Conservation (phyloP, 2,797 vertebrate species). For the Capromys pilorides region DNA sequence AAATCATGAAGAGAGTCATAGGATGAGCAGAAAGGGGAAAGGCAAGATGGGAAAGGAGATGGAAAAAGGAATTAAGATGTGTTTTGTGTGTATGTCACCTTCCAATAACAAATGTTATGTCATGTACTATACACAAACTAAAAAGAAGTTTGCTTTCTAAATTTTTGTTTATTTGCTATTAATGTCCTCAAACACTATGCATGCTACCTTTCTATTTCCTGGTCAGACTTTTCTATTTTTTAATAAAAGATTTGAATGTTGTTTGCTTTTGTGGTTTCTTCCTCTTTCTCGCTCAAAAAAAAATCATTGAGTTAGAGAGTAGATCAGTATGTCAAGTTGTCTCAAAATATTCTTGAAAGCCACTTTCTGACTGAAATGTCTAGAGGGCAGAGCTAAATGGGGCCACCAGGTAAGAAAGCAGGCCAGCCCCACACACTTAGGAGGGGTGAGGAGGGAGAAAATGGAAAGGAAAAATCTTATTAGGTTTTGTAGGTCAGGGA, state of each 20-base stretch:
- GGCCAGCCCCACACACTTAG: slow-evolving; percentile 22
- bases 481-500: slow-evolving; percentile 83
- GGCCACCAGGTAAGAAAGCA: slow-evolving; percentile 76
- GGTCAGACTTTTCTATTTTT: slow-evolving; percentile 41
- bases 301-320: slow-evolving; percentile 66
- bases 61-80: not conserved
- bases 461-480: slow-evolving; percentile 76
- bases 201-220: slow-evolving; percentile 43
- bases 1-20: not conserved
- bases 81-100: not conserved
- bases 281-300: slow-evolving; percentile 25
- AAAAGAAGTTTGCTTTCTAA: not conserved
- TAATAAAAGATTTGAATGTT: slow-evolving; percentile 57
- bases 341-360: slow-evolving; percentile 73
- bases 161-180: not conserved
- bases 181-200: not conserved
- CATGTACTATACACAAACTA: not conserved
- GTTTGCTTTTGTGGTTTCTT: slow-evolving; percentile 53
- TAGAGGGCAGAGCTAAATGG: slow-evolving; percentile 75
- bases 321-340: slow-evolving; percentile 78
- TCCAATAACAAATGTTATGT: not conserved
- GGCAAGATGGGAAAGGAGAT: not conserved
- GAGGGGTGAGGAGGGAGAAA: slow-evolving; percentile 46
- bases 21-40: not conserved
- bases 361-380: slow-evolving; percentile 78